Evolutionary conservation across 35 echinoderm and acorn worm genomes (phyloP), one percentile per base, ranked within the genome.

Genomic region (Chiridota heheva): DNA sequence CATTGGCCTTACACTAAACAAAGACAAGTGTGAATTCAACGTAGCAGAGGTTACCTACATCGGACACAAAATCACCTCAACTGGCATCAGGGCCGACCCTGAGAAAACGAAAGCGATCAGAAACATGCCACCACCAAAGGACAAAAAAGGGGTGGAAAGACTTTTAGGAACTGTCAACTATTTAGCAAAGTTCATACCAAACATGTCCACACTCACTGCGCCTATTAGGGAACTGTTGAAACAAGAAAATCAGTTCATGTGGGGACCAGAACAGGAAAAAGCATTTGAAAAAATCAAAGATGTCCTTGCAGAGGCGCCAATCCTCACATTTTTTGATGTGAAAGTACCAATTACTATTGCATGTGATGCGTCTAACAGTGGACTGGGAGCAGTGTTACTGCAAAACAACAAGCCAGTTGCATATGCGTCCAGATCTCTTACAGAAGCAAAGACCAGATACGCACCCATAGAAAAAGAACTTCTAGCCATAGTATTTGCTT

Each of bases 321-420:
- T 85, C 7, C 28, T 85, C 2, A 73, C 37, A 18, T 85, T 60
- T 68, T 64, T 44, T 74, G 69, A 86, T 76, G 68, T 73, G 13
- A 33, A 60, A 24, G 58, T 75, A 51, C 12, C 49, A 4, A 58
- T 86, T 45, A 60, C 66, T 1, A 73, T 86, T 43, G 58, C 53
- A 33, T 55, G 43, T 36, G 71, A 76, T 43, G 70, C 70, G 5
- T 75, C 69, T 34, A 72, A 70, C 18, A 63, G 58, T 63, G 83
- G 83, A 29, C 20, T 86, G 5, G 83, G 83, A 15, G 51, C 53
- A 48, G 83, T 76, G 8, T 37, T 90, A 24, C 35, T 84, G 60
- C 87, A 90, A 58, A 18, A 83, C 45, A 70, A 59, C 2, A 43
- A 84, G 72, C 79, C 87, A 26, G 70, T 90, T 6, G 60, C 69